A percentile compares a stretch with the other conserved stretches of the same genome.
phyloP scores from a whole-genome alignment of 92 coral and sea anemone genomes.

The Galaxea fascicularis region DNA sequence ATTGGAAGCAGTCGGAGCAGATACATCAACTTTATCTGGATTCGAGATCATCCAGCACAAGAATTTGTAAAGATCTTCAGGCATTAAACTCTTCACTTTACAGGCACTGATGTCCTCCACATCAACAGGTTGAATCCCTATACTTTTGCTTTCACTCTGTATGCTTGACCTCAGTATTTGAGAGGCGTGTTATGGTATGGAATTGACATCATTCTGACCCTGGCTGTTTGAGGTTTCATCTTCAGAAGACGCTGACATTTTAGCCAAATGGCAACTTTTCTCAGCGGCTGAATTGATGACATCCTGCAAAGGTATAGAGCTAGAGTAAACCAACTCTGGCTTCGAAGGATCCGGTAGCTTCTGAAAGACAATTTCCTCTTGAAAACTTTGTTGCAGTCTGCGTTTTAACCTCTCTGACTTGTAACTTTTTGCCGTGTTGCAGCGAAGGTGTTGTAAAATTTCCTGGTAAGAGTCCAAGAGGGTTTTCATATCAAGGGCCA shows the following conservation, averaged over 20 bases:
- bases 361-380: conserved; percentile 63
- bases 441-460: conserved; percentile 22
- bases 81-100: conserved; percentile 50
- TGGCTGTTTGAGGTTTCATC: conserved; percentile 47
- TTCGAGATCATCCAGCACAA: conserved; percentile 51
- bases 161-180: conserved; percentile 58
- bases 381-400: conserved; percentile 54
- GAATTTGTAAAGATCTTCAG: conserved; percentile 51
- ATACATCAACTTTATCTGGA: conserved; percentile 32
- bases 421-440: no score
- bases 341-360: conserved; percentile 73
- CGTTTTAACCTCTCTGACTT: conserved; percentile 64
- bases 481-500: conserved; percentile 56
- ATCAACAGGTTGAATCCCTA: conserved; percentile 55
- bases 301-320: conserved; percentile 63
- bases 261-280: conserved; percentile 51
- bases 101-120: conserved; percentile 59
- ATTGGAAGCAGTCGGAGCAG: conserved; percentile 22
- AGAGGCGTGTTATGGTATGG: conserved; percentile 53
- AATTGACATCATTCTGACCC: conserved; percentile 40
- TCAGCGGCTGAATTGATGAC: conserved; percentile 59
- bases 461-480: conserved; percentile 21
- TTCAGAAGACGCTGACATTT: conserved; percentile 50
- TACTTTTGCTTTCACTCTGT: conserved; percentile 43
- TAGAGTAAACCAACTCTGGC: conserved; percentile 69